These are phyloP conservation scores for Mormyrops boulengeri DNA, from an alignment of 2,797 vertebrate species.

Conservation along the genomic window DNA sequence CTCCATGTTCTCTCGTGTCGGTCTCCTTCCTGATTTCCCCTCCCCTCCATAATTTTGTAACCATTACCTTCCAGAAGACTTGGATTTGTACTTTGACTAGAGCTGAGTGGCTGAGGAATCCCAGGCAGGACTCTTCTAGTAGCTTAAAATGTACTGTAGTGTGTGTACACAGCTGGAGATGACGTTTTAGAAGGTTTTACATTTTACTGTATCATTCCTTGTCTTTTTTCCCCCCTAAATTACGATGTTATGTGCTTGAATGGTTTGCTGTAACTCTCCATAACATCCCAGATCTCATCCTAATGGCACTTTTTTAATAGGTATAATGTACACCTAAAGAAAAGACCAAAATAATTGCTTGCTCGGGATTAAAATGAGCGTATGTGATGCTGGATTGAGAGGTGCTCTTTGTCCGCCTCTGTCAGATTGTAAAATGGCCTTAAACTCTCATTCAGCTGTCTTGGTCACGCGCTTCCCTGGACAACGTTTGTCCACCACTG, in stretches of 20 bases:
- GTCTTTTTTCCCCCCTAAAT: conserved; percentile 46
- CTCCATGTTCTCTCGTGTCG: conserved; percentile 36
- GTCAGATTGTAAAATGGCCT: conserved; percentile 75
- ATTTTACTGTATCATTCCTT: conserved; percentile 60
- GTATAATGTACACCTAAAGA: conserved; percentile 33
- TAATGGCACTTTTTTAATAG: conserved; percentile 33
- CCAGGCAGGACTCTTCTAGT: conserved; percentile 20
- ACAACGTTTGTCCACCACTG: conserved; percentile 85
- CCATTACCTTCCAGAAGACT: conserved; percentile 49
- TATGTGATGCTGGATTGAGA: conserved; percentile 61
- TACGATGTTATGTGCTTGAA: conserved; percentile 59
- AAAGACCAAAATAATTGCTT: conserved; percentile 58
- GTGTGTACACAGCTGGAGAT: conserved; percentile 64
- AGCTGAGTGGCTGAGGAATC: conserved; percentile 21
- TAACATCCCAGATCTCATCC: conserved; percentile 52
- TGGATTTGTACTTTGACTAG: conserved; percentile 12
- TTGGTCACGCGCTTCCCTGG: conserved; percentile 75
- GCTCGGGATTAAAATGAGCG: conserved; percentile 56
- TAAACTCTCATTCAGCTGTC: conserved; percentile 77
- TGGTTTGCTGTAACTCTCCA: conserved; percentile 57
- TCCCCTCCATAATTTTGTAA: conserved; percentile 35
- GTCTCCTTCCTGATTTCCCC: not conserved
- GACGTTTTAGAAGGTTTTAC: conserved; percentile 62
- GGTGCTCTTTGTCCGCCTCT: conserved; percentile 67
- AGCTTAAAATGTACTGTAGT: conserved; percentile 30